Percentiles rank a stretch among this genome's conserved stretches.
Evolutionary conservation across 2,888 invertebrate species (phyloP).

Genomic region (Aricia artaxerxes): DNA sequence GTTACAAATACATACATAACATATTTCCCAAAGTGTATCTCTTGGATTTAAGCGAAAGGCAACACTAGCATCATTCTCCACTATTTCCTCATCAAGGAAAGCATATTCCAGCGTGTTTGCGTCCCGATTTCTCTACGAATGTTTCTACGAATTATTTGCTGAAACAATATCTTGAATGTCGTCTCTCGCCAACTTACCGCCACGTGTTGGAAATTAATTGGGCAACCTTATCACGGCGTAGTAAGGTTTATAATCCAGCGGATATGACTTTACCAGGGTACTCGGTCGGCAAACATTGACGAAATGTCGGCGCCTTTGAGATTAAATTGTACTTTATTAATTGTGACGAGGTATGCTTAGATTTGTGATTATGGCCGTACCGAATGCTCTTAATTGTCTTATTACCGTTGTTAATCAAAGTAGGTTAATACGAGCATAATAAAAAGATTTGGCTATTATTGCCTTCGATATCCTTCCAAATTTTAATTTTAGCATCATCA

Average conservation of each 20-base stretch:
- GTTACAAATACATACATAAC: neutral
- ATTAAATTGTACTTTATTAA: conserved; percentile 71
- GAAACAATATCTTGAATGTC: conserved; percentile 73
- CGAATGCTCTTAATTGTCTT: conserved; percentile 43
- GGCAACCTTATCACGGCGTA: conserved; percentile 39
- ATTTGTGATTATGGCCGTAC: conserved; percentile 66
- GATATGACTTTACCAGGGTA: conserved; percentile 31
- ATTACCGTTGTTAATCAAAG: conserved; percentile 29
- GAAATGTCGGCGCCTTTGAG: conserved; percentile 72
- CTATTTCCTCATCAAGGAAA: neutral
- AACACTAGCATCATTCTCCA: neutral
- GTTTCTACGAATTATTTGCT: conserved; percentile 77
- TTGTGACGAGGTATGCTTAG: conserved; percentile 65
- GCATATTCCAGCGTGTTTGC: conserved; percentile 58
- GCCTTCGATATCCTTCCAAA: neutral
- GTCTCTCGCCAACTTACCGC: conserved; percentile 50
- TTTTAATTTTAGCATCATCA: neutral
- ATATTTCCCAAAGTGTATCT: neutral
- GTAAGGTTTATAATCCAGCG: conserved; percentile 47
- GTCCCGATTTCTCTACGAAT: conserved; percentile 67
- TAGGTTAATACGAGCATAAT: conserved; percentile 11
- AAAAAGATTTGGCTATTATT: neutral
- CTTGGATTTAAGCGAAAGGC: conserved; percentile 30
- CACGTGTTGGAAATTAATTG: conserved; percentile 33
- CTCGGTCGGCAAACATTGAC: conserved; percentile 61